Evolutionary conservation across 2,797 vertebrate species (phyloP).

Genomic region (Apogon hyalosoma): DNA sequence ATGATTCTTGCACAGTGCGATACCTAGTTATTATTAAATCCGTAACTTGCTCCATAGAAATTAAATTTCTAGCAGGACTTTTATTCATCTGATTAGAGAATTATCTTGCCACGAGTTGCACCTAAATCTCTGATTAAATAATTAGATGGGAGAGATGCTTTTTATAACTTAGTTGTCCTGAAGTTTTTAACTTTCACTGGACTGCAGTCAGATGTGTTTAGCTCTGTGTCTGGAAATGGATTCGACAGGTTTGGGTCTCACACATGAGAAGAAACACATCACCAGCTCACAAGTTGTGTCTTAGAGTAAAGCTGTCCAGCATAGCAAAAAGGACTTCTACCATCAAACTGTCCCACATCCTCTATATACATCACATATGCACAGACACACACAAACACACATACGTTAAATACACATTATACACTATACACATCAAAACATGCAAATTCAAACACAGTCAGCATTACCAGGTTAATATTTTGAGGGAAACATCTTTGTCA

Average conservation of each 20-base stretch:
- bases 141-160: slow-evolving; percentile 41
- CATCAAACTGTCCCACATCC: slow-evolving; percentile 62
- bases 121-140: slow-evolving; percentile 53
- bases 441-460: slow-evolving; percentile 49
- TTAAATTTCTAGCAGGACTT: slow-evolving; percentile 31
- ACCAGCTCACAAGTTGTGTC: slow-evolving; percentile 85
- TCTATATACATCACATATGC: slow-evolving; percentile 18
- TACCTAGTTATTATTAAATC: slow-evolving; percentile 35
- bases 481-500: slow-evolving; percentile 76
- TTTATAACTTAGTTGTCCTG: slow-evolving; percentile 52
- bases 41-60: slow-evolving; percentile 44
- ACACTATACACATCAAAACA: slow-evolving; percentile 35
- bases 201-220: slow-evolving; percentile 73
- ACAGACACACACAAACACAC: slow-evolving; percentile 22
- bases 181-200: slow-evolving; percentile 42
- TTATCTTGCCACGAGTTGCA: slow-evolving; percentile 43
- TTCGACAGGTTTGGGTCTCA: slow-evolving; percentile 62
- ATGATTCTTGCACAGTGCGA: slow-evolving; percentile 30
- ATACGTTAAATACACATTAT: slow-evolving; percentile 16
- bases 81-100: slow-evolving; percentile 45
- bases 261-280: slow-evolving; percentile 78
- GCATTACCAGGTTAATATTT: slow-evolving; percentile 72
- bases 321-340: slow-evolving; percentile 78
- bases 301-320: slow-evolving; percentile 82
- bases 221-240: slow-evolving; percentile 62